A percentile compares a stretch with the other conserved stretches of the same genome.
These are phyloP conservation scores for Horisme vitalbata DNA, from an alignment of 2,888 invertebrate species.

Conservation along the genomic window DNA sequence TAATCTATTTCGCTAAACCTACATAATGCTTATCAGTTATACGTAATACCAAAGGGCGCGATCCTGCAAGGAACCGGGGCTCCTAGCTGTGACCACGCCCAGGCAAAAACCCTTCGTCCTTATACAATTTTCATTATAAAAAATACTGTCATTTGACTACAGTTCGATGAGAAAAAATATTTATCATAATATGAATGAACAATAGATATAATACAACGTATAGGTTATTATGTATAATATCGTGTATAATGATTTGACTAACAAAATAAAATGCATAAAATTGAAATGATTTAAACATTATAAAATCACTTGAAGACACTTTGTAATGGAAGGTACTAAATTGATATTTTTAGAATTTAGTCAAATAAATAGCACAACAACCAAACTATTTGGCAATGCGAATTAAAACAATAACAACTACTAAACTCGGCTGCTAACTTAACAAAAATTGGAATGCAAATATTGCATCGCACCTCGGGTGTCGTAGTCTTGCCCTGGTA, in stretches of 20 bases:
- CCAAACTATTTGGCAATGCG: slow-evolving; percentile 81
- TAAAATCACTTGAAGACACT: slow-evolving; percentile 76
- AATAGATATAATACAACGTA: slow-evolving; percentile 73
- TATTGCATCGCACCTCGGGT: slow-evolving; percentile 78
- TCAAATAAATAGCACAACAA: slow-evolving; percentile 80
- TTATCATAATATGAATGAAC: slow-evolving; percentile 72
- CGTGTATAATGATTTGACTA: slow-evolving; percentile 80
- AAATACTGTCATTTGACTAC: slow-evolving; percentile 85
- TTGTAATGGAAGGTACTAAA: slow-evolving; percentile 77
- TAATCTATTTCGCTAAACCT: slow-evolving; percentile 82
- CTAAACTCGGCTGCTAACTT: slow-evolving; percentile 73
- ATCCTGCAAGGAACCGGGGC: slow-evolving; percentile 27
- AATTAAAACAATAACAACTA: slow-evolving; percentile 75
- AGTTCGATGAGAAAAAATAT: slow-evolving; percentile 79
- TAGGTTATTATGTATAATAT: slow-evolving; percentile 70
- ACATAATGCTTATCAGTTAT: slow-evolving; percentile 83
- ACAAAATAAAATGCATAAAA: slow-evolving; percentile 81
- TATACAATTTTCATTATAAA: slow-evolving; percentile 82
- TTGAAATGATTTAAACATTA: slow-evolving; percentile 79
- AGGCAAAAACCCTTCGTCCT: slow-evolving; percentile 73
- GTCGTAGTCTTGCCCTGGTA: slow-evolving; percentile 3
- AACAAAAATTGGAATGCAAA: slow-evolving; percentile 80
- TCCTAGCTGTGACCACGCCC: slow-evolving; percentile 39
- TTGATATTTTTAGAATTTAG: slow-evolving; percentile 67
- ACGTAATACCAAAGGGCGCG: slow-evolving; percentile 63